Percentiles rank a stretch among this genome's conserved stretches.
Conservation (phyloP, 2,888 invertebrate species). For the Heliothis peltigera region DNA sequence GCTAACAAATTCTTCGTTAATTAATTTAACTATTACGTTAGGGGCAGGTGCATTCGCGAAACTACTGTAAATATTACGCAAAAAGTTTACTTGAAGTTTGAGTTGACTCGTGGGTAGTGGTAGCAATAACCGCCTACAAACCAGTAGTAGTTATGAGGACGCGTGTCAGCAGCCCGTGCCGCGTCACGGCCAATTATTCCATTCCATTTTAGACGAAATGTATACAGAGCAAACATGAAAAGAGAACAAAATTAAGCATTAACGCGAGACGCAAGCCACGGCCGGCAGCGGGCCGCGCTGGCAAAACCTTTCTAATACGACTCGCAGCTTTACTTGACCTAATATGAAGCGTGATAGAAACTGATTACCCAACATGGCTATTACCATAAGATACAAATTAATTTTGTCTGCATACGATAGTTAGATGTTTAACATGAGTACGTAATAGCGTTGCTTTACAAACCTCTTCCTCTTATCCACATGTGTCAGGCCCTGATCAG, state of each 20-base stretch:
- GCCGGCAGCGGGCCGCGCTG: slow-evolving; percentile 59
- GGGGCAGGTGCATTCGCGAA: slow-evolving; percentile 15
- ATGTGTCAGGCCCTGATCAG: slow-evolving; percentile 42
- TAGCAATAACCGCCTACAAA: slow-evolving; percentile 63
- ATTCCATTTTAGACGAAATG: slow-evolving; percentile 87
- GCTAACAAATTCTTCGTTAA: not conserved
- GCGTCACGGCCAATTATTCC: slow-evolving; percentile 85
- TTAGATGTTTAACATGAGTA: not conserved
- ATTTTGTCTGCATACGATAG: not conserved
- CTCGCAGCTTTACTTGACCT: too few species aligned
- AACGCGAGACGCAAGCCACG: slow-evolving; percentile 62
- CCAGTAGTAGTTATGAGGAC: slow-evolving; percentile 59
- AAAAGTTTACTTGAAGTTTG: not conserved
- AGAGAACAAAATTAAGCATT: slow-evolving; percentile 88
- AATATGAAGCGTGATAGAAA: too few species aligned
- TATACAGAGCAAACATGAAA: slow-evolving; percentile 89
- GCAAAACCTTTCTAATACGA: too few species aligned
- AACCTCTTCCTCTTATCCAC: slow-evolving; percentile 52
- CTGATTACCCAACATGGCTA: not conserved
- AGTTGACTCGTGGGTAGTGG: slow-evolving; percentile 61
- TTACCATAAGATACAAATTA: too few species aligned
- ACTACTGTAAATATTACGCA: slow-evolving; percentile 14
- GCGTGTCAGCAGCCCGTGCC: slow-evolving; percentile 58
- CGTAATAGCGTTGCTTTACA: not conserved
- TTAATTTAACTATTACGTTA: not conserved